Evolutionary conservation across 2,797 vertebrate genomes (phyloP).

Genomic region (Muscicapa striata): DNA sequence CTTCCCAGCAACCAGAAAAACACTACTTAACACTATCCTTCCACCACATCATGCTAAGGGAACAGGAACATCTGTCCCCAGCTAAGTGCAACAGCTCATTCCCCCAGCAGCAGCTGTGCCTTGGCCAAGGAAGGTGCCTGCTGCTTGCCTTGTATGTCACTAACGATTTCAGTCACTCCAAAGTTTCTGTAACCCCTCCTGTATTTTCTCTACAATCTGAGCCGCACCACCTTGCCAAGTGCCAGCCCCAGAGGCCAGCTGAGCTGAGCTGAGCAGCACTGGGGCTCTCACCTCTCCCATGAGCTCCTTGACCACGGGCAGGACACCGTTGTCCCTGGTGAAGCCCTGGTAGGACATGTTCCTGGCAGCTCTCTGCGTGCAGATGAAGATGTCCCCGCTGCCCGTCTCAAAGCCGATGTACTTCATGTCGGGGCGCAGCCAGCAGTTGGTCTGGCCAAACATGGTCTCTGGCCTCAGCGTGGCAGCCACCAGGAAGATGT

Average conservation of each 20-base stretch:
- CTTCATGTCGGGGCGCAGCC: conserved; percentile 94
- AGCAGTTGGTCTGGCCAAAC: conserved; percentile 99
- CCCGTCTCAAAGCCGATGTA: conserved; percentile 91
- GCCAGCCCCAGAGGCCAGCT: not conserved
- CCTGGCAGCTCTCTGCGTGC: conserved; percentile 88
- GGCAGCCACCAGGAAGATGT: conserved; percentile 93
- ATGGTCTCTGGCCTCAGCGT: conserved; percentile 97
- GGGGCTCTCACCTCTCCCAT: conserved; percentile 87
- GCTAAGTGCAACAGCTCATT: not conserved
- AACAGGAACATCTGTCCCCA: not conserved
- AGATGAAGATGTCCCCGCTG: conserved; percentile 89
- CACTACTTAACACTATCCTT: rapidly evolving
- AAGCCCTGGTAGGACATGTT: conserved; percentile 98
- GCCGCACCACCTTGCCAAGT: rapidly evolving
- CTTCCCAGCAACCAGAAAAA: not conserved
- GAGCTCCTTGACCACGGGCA: conserved; percentile 91
- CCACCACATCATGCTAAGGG: not conserved
- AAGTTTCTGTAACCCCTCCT: not conserved
- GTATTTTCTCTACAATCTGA: not conserved
- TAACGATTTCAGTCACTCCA: not conserved
- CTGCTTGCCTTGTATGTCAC: not conserved
- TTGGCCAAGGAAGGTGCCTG: not conserved
- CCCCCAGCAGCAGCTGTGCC: not conserved
- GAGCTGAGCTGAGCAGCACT: not conserved
- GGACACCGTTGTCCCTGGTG: conserved; percentile 87